Percentiles rank a stretch among this genome's conserved stretches.
These are phyloP conservation scores for Myotis yumanensis DNA, from an alignment of 2,113 vertebrate species.

Conservation along the genomic window DNA sequence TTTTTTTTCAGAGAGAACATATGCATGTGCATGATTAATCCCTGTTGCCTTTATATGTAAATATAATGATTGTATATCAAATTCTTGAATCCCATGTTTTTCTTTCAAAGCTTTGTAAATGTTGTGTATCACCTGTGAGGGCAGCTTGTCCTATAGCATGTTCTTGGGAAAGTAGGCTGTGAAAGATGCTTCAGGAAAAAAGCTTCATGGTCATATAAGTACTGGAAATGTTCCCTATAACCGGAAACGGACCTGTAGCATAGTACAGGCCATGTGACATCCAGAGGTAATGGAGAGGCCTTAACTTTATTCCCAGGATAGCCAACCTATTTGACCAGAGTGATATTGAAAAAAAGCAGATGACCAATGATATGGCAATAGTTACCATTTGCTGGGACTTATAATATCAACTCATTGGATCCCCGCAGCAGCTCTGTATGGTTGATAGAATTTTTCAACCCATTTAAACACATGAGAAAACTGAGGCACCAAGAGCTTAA, in stretches of 20 bases:
- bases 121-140: neutral
- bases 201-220: neutral
- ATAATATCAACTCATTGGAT: neutral
- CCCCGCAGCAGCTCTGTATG: neutral
- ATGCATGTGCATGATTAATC: neutral
- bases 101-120: conserved; percentile 14
- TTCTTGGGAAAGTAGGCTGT: neutral
- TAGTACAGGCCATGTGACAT: neutral
- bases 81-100: neutral
- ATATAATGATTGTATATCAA: neutral
- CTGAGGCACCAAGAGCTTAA: neutral
- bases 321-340: neutral
- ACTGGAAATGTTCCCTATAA: neutral
- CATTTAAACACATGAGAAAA: conserved; percentile 25
- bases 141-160: neutral
- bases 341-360: neutral
- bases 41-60: neutral
- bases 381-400: neutral
- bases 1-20: conserved; percentile 15
- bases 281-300: neutral
- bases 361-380: neutral
- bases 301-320: neutral
- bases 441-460: neutral
- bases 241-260: neutral
- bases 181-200: neutral